phyloP scores from a whole-genome alignment of 2,113 vertebrate genomes.

The Ailurus styani region DNA sequence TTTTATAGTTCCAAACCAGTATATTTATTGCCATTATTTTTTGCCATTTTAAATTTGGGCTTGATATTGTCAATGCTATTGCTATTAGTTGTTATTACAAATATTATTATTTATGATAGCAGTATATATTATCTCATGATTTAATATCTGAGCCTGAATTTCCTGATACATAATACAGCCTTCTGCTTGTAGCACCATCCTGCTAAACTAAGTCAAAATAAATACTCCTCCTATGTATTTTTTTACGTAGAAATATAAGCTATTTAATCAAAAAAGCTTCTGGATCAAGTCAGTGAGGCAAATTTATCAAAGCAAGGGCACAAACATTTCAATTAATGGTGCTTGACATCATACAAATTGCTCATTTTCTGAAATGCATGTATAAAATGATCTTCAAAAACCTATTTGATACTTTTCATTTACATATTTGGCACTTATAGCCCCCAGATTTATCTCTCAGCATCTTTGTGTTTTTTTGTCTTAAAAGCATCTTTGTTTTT shows the following conservation, averaged over 20 bases:
- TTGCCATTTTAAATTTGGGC: conserved; percentile 13
- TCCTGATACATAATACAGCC: background rate
- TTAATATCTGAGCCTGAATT: background rate
- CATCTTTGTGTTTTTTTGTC: background rate
- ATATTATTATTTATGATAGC: conserved; percentile 20
- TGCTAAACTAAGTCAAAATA: conserved; percentile 32
- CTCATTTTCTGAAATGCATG: conserved; percentile 74
- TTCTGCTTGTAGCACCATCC: background rate
- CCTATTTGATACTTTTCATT: conserved; percentile 72
- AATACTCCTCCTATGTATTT: background rate
- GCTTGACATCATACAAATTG: conserved; percentile 74
- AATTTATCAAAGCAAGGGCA: conserved; percentile 75
- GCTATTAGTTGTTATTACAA: conserved; percentile 20
- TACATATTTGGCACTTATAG: conserved; percentile 69
- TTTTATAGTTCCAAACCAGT: conserved; percentile 46
- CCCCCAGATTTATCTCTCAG: conserved; percentile 59
- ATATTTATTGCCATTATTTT: conserved; percentile 15
- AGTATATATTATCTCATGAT: background rate
- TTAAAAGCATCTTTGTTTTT: background rate
- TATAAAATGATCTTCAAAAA: conserved; percentile 76
- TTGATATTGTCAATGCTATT: background rate
- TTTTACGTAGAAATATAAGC: conserved; percentile 46
- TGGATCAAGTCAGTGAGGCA: conserved; percentile 65
- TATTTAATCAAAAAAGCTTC: conserved; percentile 68
- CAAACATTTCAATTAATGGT: conserved; percentile 80